Evolutionary conservation across 2,797 vertebrate genomes (phyloP).

Genomic region (Champsocephalus esox): DNA sequence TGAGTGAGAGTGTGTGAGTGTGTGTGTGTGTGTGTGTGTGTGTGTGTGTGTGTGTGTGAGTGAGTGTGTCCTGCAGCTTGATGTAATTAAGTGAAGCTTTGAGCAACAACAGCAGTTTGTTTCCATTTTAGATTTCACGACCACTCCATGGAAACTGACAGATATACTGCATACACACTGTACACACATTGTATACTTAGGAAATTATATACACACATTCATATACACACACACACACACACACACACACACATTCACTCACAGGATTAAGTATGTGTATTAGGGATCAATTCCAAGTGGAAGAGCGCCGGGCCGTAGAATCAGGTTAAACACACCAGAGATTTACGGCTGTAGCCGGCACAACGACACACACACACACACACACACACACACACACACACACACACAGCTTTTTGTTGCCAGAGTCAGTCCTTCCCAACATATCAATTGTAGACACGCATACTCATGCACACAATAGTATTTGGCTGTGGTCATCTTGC

Average conservation of each 20-base stretch:
- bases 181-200: not conserved
- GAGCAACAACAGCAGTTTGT: constrained; percentile 65
- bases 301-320: constrained; percentile 52
- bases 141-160: constrained; percentile 49
- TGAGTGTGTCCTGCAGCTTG: constrained; percentile 75
- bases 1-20: no score
- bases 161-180: not conserved
- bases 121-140: constrained; percentile 58
- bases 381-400: constrained; percentile 1
- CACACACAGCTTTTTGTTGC: constrained; percentile 45
- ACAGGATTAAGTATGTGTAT: constrained; percentile 43
- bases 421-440: constrained; percentile 38
- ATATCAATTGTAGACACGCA: constrained; percentile 24
- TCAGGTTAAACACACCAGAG: constrained; percentile 61
- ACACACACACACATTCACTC: constrained; percentile 20
- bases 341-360: constrained; percentile 30
- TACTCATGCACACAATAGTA: not conserved
- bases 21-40: no score
- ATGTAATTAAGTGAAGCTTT: constrained; percentile 77
- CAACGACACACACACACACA: constrained; percentile 26
- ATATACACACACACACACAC: not conserved
- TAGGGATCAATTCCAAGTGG: constrained; percentile 42
- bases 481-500: constrained; percentile 17
- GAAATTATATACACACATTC: constrained; percentile 6
- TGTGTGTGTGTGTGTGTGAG: not conserved